phyloP scores from a whole-genome alignment of 1,140 invertebrate species.

The Monomorium pharaonis region DNA sequence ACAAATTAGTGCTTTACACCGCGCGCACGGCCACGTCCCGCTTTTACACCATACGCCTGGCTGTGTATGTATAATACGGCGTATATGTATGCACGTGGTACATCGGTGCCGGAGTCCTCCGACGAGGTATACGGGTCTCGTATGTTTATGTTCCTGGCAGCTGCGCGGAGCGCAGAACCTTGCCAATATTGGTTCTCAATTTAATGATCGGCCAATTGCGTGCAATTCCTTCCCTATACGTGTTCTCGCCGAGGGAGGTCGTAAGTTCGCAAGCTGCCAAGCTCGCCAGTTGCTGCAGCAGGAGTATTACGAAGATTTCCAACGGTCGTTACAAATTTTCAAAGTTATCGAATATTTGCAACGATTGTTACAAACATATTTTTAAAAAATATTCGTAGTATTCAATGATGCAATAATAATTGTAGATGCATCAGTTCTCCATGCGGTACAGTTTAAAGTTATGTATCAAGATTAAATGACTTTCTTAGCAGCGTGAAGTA shows the following conservation, averaged over 20 bases:
- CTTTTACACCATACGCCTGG: conserved; percentile 74
- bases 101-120: conserved; percentile 64
- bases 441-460: neutral
- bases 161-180: conserved; percentile 81
- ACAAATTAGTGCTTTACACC: conserved; percentile 84
- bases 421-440: neutral
- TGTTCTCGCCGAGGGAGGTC: neutral
- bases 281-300: neutral
- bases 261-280: conserved; percentile 38
- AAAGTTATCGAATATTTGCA: neutral
- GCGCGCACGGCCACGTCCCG: conserved; percentile 70
- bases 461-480: neutral
- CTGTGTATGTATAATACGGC: conserved; percentile 68
- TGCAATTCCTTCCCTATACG: conserved; percentile 47
- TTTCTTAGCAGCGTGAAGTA: neutral
- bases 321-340: neutral
- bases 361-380: neutral
- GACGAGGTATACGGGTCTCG: conserved; percentile 72
- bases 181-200: conserved; percentile 85
- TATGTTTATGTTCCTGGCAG: conserved; percentile 84
- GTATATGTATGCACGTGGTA: conserved; percentile 56
- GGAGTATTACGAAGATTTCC: neutral
- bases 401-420: neutral
- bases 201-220: conserved; percentile 76
- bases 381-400: neutral